A percentile compares a stretch with the other conserved stretches of the same genome.
Conservation (phyloP, 2,888 invertebrate species). For the Baronia brevicornis region DNA sequence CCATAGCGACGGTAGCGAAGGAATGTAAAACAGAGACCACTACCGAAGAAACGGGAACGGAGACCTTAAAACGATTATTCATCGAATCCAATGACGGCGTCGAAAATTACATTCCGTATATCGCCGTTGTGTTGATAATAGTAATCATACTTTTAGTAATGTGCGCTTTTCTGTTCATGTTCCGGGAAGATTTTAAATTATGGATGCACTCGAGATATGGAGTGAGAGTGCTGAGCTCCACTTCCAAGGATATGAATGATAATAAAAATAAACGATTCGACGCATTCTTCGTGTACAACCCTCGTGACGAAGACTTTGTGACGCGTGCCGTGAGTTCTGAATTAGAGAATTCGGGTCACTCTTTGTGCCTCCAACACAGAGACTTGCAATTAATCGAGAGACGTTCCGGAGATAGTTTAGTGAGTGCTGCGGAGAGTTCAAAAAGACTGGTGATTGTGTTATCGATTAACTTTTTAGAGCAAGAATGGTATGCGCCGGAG, state of each 20-base stretch:
- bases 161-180: slow-evolving; percentile 82
- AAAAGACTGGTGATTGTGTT: slow-evolving; percentile 86
- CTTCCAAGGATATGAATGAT: slow-evolving; percentile 70
- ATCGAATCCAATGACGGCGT: slow-evolving; percentile 79
- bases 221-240: slow-evolving; percentile 81
- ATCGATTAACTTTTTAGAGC: slow-evolving; percentile 86
- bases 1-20: slow-evolving; percentile 60
- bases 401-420: slow-evolving; percentile 70
- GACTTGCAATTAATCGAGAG: slow-evolving; percentile 77
- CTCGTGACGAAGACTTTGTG: slow-evolving; percentile 84
- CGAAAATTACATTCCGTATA: slow-evolving; percentile 83
- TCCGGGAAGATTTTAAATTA: slow-evolving; percentile 84
- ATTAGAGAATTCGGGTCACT: slow-evolving; percentile 79
- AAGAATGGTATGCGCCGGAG: slow-evolving; percentile 89
- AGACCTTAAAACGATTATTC: slow-evolving; percentile 71
- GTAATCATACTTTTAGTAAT: slow-evolving; percentile 81
- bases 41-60: slow-evolving; percentile 77
- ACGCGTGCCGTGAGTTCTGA: slow-evolving; percentile 81
- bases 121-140: slow-evolving; percentile 82
- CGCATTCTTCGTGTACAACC: slow-evolving; percentile 91
- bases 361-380: slow-evolving; percentile 81
- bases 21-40: slow-evolving; percentile 79
- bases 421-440: slow-evolving; percentile 75
- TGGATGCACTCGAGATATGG: slow-evolving; percentile 88
- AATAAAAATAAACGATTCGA: slow-evolving; percentile 85